Evolutionary conservation across 1,140 invertebrate genomes (phyloP).

Genomic region (Drusus annulatus): DNA sequence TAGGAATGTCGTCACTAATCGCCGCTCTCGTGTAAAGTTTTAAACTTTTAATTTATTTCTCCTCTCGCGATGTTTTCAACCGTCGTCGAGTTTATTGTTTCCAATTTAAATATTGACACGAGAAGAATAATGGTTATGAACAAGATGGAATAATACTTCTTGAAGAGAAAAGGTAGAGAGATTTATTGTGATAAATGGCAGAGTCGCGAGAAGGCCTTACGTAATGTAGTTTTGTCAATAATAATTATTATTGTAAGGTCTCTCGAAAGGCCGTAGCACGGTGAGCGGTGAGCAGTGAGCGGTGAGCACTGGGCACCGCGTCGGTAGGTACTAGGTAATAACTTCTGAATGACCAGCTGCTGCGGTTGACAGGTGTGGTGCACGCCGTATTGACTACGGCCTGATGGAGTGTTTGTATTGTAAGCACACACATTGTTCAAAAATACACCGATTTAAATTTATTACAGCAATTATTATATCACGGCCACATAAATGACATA

Average conservation of each 20-base stretch:
- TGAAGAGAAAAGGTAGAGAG: not conserved
- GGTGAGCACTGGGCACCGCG: not conserved
- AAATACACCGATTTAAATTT: not conserved
- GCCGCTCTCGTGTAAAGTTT: not conserved
- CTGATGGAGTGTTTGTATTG: slow-evolving; percentile 2
- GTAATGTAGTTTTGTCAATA: slow-evolving; percentile 18
- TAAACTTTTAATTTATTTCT: slow-evolving; percentile 3
- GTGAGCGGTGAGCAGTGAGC: not conserved
- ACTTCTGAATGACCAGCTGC: slow-evolving; percentile 20
- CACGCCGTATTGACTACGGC: slow-evolving; percentile 15
- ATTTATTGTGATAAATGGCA: not conserved
- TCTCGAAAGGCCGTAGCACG: slow-evolving; percentile 4
- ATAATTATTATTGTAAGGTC: not conserved
- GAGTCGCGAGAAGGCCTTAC: not conserved
- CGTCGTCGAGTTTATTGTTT: slow-evolving; percentile 8
- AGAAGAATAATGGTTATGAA: not conserved
- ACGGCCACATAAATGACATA: not conserved
- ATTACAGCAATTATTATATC: slow-evolving; percentile 2
- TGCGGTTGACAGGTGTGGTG: slow-evolving; percentile 30
- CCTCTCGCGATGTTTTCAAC: not conserved
- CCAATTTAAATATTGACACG: slow-evolving; percentile 13
- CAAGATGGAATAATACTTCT: not conserved
- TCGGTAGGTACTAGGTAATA: not conserved
- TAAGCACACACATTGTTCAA: not conserved
- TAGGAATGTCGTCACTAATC: slow-evolving; percentile 22